Percentiles rank a stretch among this genome's conserved stretches.
Conservation (phyloP, 2,888 invertebrate genomes). For the Leptinotarsa rubiginosa region DNA sequence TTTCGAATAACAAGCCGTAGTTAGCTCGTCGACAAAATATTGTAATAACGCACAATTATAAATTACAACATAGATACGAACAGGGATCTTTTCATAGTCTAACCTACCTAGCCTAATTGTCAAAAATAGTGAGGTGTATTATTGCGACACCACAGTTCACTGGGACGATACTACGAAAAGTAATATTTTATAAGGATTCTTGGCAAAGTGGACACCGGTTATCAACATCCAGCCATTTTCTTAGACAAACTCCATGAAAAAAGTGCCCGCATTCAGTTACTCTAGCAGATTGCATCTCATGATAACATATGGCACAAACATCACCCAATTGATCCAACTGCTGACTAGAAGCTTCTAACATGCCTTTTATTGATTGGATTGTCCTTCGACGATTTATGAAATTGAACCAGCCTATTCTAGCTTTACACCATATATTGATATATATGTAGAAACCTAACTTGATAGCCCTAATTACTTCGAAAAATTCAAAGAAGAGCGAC, state of each 20-base stretch:
- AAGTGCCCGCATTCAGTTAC: constrained; percentile 90
- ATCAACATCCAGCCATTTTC: constrained; percentile 96
- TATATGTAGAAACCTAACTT: constrained; percentile 99
- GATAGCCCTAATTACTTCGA: constrained; percentile 90
- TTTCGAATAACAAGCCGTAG: no score
- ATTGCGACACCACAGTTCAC: no score
- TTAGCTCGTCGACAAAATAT: no score
- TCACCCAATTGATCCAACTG: constrained; percentile 84
- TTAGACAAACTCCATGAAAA: constrained; percentile 93
- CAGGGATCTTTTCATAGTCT: no score
- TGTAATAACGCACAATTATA: no score
- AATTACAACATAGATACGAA: no score
- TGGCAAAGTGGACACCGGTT: constrained; percentile 95
- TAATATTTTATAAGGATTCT: constrained; percentile 74
- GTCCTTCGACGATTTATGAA: constrained; percentile 92
- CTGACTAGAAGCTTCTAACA: constrained; percentile 85
- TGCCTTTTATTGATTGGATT: constrained; percentile 91
- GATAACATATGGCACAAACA: constrained; percentile 97
- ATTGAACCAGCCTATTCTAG: constrained; percentile 89
- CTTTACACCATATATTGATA: constrained; percentile 96
- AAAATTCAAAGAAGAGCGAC: constrained; percentile 94
- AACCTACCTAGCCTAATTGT: no score
- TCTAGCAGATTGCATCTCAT: constrained; percentile 86
- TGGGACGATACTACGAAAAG: no score
- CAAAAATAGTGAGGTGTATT: no score